Percentiles rank a stretch among this genome's conserved stretches.
These are phyloP conservation scores for Dolichoris vasculosae DNA, from an alignment of 1,140 invertebrate species.

Conservation along the genomic window DNA sequence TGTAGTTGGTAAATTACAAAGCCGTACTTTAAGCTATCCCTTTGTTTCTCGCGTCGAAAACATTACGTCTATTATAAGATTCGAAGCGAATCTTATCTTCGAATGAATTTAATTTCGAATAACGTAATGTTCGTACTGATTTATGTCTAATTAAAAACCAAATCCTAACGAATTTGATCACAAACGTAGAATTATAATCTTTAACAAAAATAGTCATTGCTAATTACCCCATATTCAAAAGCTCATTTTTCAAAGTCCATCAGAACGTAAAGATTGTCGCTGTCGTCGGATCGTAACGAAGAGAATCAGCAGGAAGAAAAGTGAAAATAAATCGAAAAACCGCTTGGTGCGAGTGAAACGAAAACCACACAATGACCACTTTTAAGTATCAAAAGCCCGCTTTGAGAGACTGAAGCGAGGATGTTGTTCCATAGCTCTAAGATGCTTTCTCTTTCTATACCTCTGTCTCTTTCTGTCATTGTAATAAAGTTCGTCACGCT, in stretches of 20 bases:
- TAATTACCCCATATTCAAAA: background rate
- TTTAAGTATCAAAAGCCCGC: conserved; percentile 29
- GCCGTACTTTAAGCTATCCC: background rate
- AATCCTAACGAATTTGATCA: background rate
- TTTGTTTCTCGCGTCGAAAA: background rate
- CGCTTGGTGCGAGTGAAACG: background rate
- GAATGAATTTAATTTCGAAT: background rate
- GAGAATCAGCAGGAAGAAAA: background rate
- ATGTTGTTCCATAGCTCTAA: background rate
- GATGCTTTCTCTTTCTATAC: background rate
- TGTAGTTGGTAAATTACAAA: background rate
- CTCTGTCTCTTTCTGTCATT: background rate
- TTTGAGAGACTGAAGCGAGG: background rate
- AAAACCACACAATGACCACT: conserved; percentile 19
- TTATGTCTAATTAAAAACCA: background rate
- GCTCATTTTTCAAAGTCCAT: conserved; percentile 26
- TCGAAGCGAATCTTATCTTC: background rate
- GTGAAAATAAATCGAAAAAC: conserved; percentile 16
- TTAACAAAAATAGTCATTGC: background rate
- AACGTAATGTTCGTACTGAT: background rate
- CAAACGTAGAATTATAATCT: background rate
- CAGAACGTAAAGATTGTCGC: background rate
- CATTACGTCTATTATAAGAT: background rate
- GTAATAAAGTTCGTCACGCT: background rate
- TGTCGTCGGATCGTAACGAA: background rate